Conservation (phyloP, 2,113 vertebrate species). For the Psilopsiagon aurifrons region DNA sequence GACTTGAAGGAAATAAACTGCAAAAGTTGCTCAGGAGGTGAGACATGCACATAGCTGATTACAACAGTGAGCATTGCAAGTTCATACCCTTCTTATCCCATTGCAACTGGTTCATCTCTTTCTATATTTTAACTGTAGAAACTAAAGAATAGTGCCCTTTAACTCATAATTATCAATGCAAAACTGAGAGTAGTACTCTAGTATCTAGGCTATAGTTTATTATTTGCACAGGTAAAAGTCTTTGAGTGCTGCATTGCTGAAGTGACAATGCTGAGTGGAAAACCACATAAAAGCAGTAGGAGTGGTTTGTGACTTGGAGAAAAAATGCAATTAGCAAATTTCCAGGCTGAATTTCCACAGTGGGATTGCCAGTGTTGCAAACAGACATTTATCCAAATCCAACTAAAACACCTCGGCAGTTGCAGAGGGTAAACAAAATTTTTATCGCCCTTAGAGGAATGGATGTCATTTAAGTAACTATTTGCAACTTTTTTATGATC, state of each 20-base stretch:
- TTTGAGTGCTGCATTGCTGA: background rate
- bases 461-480: conserved; percentile 32
- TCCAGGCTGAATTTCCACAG: background rate
- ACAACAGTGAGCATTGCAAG: background rate
- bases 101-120: background rate
- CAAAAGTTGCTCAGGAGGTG: background rate
- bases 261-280: background rate
- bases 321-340: background rate
- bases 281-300: conserved; percentile 42
- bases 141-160: background rate
- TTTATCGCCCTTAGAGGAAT: conserved; percentile 18
- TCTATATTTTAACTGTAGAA: background rate
- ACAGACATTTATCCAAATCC: conserved; percentile 52
- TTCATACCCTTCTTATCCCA: background rate
- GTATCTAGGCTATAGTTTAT: background rate
- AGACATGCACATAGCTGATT: background rate
- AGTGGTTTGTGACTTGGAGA: background rate
- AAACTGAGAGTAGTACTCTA: background rate
- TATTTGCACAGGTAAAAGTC: background rate
- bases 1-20: background rate
- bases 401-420: conserved; percentile 42
- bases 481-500: background rate
- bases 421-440: conserved; percentile 23
- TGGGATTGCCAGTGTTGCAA: background rate
- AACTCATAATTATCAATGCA: background rate